Evolutionary conservation across 2,113 vertebrate species (phyloP).

Genomic region (Phyllostomus discolor): DNA sequence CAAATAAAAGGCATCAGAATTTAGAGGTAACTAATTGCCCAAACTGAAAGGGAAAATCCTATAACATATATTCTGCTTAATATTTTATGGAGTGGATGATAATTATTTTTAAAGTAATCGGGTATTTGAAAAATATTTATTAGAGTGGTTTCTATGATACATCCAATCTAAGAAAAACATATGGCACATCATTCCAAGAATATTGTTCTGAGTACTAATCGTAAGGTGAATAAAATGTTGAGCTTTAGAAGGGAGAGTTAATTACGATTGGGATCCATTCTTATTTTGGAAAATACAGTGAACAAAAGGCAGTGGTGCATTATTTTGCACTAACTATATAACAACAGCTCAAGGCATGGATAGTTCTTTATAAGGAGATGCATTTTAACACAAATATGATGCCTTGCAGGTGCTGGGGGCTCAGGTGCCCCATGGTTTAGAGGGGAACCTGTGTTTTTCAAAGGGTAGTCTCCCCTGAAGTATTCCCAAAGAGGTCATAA

Average conservation of each 20-base stretch:
- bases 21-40: background rate
- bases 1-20: background rate
- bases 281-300: background rate
- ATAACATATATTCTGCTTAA: background rate
- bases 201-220: background rate
- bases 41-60: background rate
- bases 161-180: background rate
- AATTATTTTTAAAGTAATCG: constrained; percentile 42
- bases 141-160: background rate
- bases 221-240: background rate
- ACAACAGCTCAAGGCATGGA: background rate
- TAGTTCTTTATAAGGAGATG: background rate
- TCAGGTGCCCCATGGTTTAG: background rate
- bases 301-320: background rate
- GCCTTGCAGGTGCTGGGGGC: background rate
- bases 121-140: background rate
- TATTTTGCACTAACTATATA: background rate
- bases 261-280: background rate
- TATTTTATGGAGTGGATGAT: background rate
- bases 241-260: background rate
- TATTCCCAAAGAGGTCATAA: background rate
- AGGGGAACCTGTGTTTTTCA: background rate
- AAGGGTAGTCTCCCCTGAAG: background rate
- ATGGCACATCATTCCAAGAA: background rate
- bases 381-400: background rate